These are phyloP conservation scores for Penaeus monodon DNA, from an alignment of 2,888 invertebrate species.

Conservation along the genomic window DNA sequence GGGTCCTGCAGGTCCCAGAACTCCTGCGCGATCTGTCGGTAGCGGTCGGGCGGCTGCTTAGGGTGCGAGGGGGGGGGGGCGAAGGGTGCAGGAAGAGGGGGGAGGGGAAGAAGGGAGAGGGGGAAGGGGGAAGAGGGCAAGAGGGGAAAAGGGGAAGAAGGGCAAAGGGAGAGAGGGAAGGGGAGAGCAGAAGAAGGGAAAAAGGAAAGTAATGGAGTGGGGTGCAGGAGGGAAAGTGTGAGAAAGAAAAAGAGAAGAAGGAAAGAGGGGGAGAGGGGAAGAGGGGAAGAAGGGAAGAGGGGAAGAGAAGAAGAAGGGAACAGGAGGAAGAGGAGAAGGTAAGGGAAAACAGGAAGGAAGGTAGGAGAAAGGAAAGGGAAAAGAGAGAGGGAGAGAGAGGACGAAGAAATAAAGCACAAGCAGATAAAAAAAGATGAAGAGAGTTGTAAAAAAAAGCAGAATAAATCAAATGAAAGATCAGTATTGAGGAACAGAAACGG, in stretches of 20 bases:
- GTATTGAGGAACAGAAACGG: no score
- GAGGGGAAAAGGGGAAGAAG: no score
- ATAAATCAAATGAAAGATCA: no score
- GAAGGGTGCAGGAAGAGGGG: not conserved
- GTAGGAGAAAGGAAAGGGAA: not conserved
- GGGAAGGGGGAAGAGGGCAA: not conserved
- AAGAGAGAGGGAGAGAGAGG: not conserved
- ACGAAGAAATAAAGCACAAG: no score
- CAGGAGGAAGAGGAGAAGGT: not conserved
- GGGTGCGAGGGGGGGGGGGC: not conserved
- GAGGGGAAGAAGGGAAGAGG: not conserved
- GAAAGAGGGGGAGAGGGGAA: no score
- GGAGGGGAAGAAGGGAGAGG: not conserved
- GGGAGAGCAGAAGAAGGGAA: not conserved
- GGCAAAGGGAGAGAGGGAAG: not conserved
- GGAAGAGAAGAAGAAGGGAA: no score
- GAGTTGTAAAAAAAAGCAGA: no score
- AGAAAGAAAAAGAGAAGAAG: not conserved
- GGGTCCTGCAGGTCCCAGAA: conserved; percentile 36
- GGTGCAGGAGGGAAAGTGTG: not conserved
- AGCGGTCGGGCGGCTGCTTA: not conserved
- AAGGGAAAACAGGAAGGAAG: not conserved
- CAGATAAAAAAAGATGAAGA: no score
- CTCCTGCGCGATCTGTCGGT: conserved; percentile 29
- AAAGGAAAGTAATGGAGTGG: not conserved